These are phyloP conservation scores for Spatulosminthurus flaviceps DNA, from an alignment of 2,888 invertebrate species.

Conservation along the genomic window DNA sequence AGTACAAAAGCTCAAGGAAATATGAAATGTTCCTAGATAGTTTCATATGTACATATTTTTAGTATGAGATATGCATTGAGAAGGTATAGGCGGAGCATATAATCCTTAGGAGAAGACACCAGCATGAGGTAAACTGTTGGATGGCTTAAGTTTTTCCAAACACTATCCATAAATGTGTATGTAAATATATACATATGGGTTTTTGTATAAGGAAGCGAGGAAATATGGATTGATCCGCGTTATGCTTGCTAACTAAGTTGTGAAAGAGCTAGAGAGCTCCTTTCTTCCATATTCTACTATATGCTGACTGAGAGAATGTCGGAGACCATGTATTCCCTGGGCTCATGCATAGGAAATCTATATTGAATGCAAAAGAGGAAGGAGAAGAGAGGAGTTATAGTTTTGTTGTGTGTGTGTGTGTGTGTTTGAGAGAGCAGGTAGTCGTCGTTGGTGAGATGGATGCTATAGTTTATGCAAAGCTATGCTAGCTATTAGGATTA, in stretches of 20 bases:
- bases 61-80: no score
- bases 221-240: conserved; percentile 47
- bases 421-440: conserved; percentile 23
- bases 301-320: no score
- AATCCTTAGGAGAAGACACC: no score
- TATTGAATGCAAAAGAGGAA: neutral
- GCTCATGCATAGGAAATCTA: no score
- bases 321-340: no score
- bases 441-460: conserved; percentile 31
- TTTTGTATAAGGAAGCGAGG: conserved; percentile 37
- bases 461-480: conserved; percentile 46
- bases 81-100: no score
- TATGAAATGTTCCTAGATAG: no score
- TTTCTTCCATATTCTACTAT: neutral
- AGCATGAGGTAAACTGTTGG: neutral
- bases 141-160: conserved; percentile 30
- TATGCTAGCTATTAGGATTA: conserved; percentile 42
- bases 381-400: neutral
- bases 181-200: no score
- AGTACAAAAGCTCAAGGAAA: no score
- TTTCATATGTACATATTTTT: no score
- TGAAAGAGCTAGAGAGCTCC: conserved; percentile 5
- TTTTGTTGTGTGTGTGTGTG: neutral
- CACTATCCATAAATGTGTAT: no score
- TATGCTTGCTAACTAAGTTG: conserved; percentile 44